phyloP scores from a whole-genome alignment of 2,888 invertebrate species.

The Meganola albula region DNA sequence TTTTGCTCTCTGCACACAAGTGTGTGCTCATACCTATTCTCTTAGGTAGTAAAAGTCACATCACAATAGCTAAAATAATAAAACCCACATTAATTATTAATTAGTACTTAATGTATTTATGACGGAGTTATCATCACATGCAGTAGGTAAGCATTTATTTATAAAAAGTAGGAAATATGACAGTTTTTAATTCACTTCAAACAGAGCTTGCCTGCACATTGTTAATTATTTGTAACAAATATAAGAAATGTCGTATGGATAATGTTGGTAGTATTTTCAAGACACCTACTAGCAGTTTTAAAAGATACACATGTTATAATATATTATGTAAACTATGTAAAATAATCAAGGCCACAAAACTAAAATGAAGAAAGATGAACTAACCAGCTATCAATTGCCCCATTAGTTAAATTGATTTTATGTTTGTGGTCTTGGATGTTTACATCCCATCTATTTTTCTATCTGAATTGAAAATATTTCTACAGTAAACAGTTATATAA shows the following conservation, averaged over 20 bases:
- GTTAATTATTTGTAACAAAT: constrained; percentile 63
- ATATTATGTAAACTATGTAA: constrained; percentile 18
- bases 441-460: constrained; percentile 69
- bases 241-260: constrained; percentile 54
- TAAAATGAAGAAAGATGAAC: constrained; percentile 19
- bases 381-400: constrained; percentile 18
- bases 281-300: constrained; percentile 29
- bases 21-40: no score
- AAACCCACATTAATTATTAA: neutral
- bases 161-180: constrained; percentile 10
- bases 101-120: constrained; percentile 1
- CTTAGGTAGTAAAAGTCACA: no score
- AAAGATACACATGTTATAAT: constrained; percentile 27
- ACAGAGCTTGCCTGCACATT: constrained; percentile 57
- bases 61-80: no score
- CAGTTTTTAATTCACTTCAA: constrained; percentile 29
- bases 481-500: constrained; percentile 42
- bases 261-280: constrained; percentile 45
- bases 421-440: constrained; percentile 50
- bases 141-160: no score
- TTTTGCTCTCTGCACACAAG: no score
- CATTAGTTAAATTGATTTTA: constrained; percentile 20
- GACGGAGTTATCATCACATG: neutral
- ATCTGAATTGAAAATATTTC: constrained; percentile 55
- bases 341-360: constrained; percentile 46